Conservation (phyloP, 2,113 vertebrate genomes). For the Python bivittatus region DNA sequence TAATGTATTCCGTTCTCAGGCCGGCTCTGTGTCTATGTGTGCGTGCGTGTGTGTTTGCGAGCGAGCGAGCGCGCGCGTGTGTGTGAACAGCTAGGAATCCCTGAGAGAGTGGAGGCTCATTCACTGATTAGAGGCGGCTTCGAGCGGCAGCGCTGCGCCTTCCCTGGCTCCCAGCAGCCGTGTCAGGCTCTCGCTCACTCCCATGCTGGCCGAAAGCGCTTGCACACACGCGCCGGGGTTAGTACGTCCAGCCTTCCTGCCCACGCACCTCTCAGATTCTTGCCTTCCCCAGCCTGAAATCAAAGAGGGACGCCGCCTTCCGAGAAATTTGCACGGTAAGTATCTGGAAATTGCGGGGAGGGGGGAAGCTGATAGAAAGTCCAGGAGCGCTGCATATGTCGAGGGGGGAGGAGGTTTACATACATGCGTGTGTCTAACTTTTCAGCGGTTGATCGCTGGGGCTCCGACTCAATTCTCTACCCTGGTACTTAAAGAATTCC, state of each 20-base stretch:
- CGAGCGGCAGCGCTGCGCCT: slow-evolving; percentile 87
- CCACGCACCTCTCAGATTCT: slow-evolving; percentile 71
- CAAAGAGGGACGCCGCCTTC: slow-evolving; percentile 59
- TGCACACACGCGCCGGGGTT: slow-evolving; percentile 78
- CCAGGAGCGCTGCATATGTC: background rate
- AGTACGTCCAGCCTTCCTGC: slow-evolving; percentile 80
- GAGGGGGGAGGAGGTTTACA: background rate
- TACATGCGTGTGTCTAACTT: slow-evolving; percentile 56
- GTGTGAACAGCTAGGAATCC: slow-evolving; percentile 67
- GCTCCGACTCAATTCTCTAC: background rate
- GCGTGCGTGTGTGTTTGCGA: slow-evolving; percentile 29
- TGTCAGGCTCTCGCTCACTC: slow-evolving; percentile 72
- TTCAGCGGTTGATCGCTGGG: slow-evolving; percentile 21
- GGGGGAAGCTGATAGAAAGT: background rate
- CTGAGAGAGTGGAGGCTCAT: slow-evolving; percentile 83
- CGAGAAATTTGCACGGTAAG: slow-evolving; percentile 83
- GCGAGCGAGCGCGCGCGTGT: slow-evolving; percentile 23
- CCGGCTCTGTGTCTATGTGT: slow-evolving; percentile 58
- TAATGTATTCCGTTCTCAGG: slow-evolving; percentile 85
- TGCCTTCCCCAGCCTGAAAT: slow-evolving; percentile 49
- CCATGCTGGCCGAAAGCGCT: slow-evolving; percentile 84
- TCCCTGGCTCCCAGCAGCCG: slow-evolving; percentile 70
- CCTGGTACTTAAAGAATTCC: slow-evolving; percentile 30
- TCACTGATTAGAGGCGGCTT: slow-evolving; percentile 86
- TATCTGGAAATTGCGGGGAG: slow-evolving; percentile 51